A percentile compares a stretch with the other conserved stretches of the same genome.
phyloP scores from a whole-genome alignment of 53 echinoderm and acorn worm species.

The Luidia sarsii region DNA sequence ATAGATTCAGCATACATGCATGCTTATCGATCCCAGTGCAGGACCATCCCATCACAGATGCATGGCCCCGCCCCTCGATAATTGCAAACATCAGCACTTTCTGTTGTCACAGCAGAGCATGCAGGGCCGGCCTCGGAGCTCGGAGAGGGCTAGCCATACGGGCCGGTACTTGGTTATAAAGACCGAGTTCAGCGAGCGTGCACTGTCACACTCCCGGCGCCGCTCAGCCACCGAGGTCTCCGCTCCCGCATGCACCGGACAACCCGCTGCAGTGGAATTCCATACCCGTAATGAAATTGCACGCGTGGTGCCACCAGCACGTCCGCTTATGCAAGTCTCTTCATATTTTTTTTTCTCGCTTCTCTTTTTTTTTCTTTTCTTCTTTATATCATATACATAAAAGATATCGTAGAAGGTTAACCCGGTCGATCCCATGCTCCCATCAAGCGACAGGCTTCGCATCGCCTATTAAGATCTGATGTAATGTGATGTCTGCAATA shows the following conservation, averaged over 20 bases:
- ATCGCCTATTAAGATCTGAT: slow-evolving; percentile 41
- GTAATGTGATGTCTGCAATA: slow-evolving; percentile 42
- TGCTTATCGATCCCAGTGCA: too few species aligned
- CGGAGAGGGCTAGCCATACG: too few species aligned
- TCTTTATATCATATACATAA: too few species aligned
- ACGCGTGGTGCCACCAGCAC: slow-evolving; percentile 8
- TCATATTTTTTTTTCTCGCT: too few species aligned
- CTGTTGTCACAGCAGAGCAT: too few species aligned
- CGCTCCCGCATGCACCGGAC: slow-evolving; percentile 7
- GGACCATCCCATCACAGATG: too few species aligned
- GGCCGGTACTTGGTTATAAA: too few species aligned
- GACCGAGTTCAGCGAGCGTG: slow-evolving; percentile 50
- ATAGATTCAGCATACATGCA: too few species aligned
- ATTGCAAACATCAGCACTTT: too few species aligned
- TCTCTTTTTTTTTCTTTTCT: too few species aligned
- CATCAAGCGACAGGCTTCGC: slow-evolving; percentile 11
- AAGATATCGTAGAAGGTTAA: slow-evolving; percentile 33
- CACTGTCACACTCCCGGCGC: slow-evolving; percentile 48
- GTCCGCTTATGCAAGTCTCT: neutral
- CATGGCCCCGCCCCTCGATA: too few species aligned
- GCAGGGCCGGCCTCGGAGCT: too few species aligned
- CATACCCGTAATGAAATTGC: slow-evolving; percentile 48
- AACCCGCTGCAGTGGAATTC: slow-evolving; percentile 33
- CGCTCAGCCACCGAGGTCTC: slow-evolving; percentile 8
- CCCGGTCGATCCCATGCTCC: slow-evolving; percentile 1